phyloP scores from a whole-genome alignment of 2,888 invertebrate species.

The Leptothorax acervorum region DNA sequence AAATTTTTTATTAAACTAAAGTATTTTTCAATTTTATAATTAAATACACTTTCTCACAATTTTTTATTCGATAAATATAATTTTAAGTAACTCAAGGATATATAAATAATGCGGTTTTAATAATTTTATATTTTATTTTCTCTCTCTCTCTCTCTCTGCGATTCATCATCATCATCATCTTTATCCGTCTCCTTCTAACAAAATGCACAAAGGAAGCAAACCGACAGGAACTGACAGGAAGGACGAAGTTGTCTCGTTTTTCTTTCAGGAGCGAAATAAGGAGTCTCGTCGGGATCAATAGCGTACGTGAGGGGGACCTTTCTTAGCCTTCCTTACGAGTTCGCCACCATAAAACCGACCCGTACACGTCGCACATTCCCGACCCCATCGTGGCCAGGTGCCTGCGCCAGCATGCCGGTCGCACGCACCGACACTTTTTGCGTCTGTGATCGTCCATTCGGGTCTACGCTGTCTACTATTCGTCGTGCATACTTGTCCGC shows the following conservation, averaged over 20 bases:
- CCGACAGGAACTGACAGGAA: background rate
- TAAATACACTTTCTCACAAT: background rate
- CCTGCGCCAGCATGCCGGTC: constrained; percentile 14
- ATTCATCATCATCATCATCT: too few species aligned
- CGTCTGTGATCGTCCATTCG: background rate
- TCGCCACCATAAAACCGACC: constrained; percentile 46
- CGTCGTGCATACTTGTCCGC: constrained; percentile 1
- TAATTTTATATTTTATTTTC: background rate
- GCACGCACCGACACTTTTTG: constrained; percentile 1
- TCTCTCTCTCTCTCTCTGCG: background rate
- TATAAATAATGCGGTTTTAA: background rate
- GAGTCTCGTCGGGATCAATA: constrained; percentile 77
- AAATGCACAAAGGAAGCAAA: constrained; percentile 8
- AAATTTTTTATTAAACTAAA: background rate
- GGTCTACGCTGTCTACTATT: background rate
- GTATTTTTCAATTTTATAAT: background rate
- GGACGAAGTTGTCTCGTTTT: background rate
- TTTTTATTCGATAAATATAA: background rate
- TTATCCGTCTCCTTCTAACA: background rate
- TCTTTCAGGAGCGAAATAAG: constrained; percentile 50
- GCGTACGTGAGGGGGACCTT: constrained; percentile 71
- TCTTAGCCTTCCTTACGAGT: constrained; percentile 66
- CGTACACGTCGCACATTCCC: constrained; percentile 8
- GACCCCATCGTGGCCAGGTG: constrained; percentile 43
- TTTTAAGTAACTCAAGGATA: background rate